Conservation (phyloP, 2,888 invertebrate genomes). For the Scaeva pyrastri region DNA sequence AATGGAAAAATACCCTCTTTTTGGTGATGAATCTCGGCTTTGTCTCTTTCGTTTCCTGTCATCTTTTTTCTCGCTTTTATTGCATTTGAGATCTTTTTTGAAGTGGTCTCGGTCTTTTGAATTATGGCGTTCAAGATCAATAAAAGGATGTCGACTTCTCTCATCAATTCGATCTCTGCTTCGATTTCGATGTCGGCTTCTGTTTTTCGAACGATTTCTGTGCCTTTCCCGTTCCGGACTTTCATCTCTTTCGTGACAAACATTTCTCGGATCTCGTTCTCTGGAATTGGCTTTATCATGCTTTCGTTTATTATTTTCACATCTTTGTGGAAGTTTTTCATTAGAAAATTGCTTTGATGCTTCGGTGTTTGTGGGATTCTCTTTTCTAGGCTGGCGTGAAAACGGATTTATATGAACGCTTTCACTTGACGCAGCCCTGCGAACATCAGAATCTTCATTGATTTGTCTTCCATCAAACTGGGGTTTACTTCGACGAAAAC, state of each 20-base stretch:
- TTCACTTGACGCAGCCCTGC: not conserved
- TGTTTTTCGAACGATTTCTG: not conserved
- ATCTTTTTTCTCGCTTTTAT: not conserved
- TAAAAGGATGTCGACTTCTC: not conserved
- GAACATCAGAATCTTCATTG: not conserved
- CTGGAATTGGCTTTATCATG: not conserved
- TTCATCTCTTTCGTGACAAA: no score
- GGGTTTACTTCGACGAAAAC: conserved; percentile 80
- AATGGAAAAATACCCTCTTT: conserved; percentile 36
- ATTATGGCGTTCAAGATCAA: not conserved
- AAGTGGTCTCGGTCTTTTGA: not conserved
- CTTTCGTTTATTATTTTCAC: not conserved
- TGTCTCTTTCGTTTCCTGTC: not conserved
- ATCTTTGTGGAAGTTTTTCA: not conserved
- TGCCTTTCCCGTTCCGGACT: not conserved
- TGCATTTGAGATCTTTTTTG: not conserved
- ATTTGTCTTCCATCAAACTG: not conserved
- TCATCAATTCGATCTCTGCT: conserved; percentile 1
- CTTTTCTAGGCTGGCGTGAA: not conserved
- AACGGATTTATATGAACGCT: conserved; percentile 18
- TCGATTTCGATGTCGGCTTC: not conserved
- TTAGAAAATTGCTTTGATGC: not conserved
- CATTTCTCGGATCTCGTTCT: not conserved
- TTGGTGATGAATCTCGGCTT: not conserved
- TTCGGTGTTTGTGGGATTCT: not conserved